These are phyloP conservation scores for Notamacropus eugenii DNA, from an alignment of 2,797 vertebrate genomes.

Conservation along the genomic window DNA sequence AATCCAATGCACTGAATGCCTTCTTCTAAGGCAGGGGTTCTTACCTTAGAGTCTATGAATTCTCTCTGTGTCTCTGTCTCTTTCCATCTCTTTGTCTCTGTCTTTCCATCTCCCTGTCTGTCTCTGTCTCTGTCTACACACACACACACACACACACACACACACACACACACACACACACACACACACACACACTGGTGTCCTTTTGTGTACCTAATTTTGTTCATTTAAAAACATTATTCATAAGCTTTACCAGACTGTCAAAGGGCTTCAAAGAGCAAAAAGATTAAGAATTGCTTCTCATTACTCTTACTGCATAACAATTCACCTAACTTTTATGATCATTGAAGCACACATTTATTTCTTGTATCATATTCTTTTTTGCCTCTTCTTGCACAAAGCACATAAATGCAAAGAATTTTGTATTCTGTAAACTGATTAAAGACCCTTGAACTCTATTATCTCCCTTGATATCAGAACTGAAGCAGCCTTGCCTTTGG, in stretches of 20 bases:
- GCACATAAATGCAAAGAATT: background rate
- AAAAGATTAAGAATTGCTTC: background rate
- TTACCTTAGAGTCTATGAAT: background rate
- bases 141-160: background rate
- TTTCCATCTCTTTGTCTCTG: background rate
- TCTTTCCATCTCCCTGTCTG: background rate
- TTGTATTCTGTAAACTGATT: background rate
- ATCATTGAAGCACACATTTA: background rate
- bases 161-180: too few species aligned
- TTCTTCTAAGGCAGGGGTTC: background rate
- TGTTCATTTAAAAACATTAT: background rate
- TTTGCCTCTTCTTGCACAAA: background rate
- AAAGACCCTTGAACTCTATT: background rate
- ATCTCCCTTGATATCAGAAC: background rate
- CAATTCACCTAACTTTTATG: background rate
- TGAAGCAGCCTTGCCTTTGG: background rate
- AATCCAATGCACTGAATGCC: background rate
- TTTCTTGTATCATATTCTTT: background rate
- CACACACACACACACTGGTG: background rate
- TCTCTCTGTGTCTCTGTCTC: too few species aligned
- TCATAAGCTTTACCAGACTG: background rate
- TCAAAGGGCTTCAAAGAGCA: background rate
- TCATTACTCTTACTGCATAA: background rate
- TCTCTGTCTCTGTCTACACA: background rate
- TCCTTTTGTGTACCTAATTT: background rate